Base-by-base conservation (phyloP, 2,888 invertebrate genomes). In the Rotaria macrura region DNA sequence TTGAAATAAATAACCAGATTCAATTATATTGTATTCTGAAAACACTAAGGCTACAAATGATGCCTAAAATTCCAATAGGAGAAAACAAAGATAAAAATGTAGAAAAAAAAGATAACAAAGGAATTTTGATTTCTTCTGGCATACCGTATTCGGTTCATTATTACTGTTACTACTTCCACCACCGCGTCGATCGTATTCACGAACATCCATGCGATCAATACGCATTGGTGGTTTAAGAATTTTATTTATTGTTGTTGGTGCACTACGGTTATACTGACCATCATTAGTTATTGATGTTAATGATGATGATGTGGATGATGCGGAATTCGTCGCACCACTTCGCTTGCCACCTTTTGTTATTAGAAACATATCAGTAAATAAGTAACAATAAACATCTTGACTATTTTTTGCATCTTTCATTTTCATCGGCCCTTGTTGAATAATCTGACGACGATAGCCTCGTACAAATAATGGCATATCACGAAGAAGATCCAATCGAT, bases 341-440 rank as follows among this genome's bases (percentile, higher is more conserved):
- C 91, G 90, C 89, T 90, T 87, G 90, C 90, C 88, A 89, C 87
- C 49, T 85, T 97, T 96, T 91, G 96, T 96, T 84, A 97, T 93
- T 84, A 97, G 92, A 87, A 98, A 91, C 93, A 97, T 94, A 90
- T 97, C 97, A 38, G 97, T 97, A 89, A 97, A 93, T 25, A 97
- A 92, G 89, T 95, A 94, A 88, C 95, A 95, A 89, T 94, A 95
- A 6, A 95, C 95, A 89, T 98, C 97, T 91, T 94, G 93, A 95
- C 95, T 87, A 87, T 89, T 90, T 84, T 88, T 88, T 88, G 93
- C 93, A 90, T 98, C 97, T 90, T 94, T 95, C 89, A 95, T 93
- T 89, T 95, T 95, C 72, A 97, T 92, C 89, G 89, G 88, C 12
- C 95, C 96, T 90, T 96, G 94, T 89, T 94, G 93, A 86, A 97